Evolutionary conservation across 2,113 vertebrate species (phyloP), one percentile per base, ranked within the genome.

Genomic region (Pyrgilauda ruficollis): DNA sequence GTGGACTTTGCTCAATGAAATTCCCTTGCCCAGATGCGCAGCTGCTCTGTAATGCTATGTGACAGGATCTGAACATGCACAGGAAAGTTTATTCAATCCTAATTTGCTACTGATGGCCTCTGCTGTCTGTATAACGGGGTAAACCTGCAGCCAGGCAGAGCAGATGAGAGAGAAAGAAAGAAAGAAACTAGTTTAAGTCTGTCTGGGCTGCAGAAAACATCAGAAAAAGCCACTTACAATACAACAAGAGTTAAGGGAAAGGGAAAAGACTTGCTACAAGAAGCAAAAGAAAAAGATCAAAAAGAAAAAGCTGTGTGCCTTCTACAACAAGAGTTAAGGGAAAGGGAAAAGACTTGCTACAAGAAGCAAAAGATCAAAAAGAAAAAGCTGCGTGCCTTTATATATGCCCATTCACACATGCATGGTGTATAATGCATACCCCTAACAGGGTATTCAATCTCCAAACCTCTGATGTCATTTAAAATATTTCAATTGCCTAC

Each of bases 41-140:
- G 84, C 80, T 91, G 80, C 66, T 91, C 82, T 72, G 3, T 19
- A 80, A 72, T 17, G n/a, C 20, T 37, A 55, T 56, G 37, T 41
- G 87, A 75, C 16, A 70, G 81, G 43, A 92, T 87, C 59, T 75
- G n/a, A 87, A 91, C 28, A 15, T 35, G 69, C 15, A 61, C 41
- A 33, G 39, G 55, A 21, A 94, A 84, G 76, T 77, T 90, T 63
- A 90, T 82, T n/a, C 70, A 75, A 30, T 64, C 74, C 62, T 84
- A 59, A 84, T 56, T 52, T 70, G 44, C 50, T 74, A 62, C 43
- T 6, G 2, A 59, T 73, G 55, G 72, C 37, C 33, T 85, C 74
- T 90, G 67, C 63, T 95, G 52, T 44, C 61, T 30, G 30, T 49
- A 26, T 30, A 69, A 66, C 0, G 1, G 10, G 11, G n/a, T 67